phyloP scores from a whole-genome alignment of 30 jellyfish, hydroid and myxozoan species.

The Aurelia aurita region DNA sequence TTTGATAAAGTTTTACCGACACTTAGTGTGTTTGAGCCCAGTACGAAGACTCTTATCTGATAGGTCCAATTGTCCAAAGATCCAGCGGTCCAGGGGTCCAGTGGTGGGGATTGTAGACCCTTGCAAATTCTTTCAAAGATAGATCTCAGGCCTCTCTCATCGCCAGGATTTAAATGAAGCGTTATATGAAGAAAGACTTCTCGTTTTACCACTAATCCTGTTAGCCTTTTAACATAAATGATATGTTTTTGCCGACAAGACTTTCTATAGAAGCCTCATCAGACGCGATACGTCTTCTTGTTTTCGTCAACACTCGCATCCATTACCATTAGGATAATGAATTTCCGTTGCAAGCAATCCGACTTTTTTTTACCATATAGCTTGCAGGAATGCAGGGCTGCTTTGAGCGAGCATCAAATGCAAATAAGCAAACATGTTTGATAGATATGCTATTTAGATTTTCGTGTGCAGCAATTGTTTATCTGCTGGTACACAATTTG shows the following conservation, averaged over 20 bases:
- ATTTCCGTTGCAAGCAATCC: not conserved
- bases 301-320: slow-evolving; percentile 27
- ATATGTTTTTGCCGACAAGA: slow-evolving; percentile 60
- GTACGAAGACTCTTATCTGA: too few relatives aligned
- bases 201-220: slow-evolving; percentile 48
- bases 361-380: not conserved
- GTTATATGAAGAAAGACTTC: slow-evolving; percentile 49
- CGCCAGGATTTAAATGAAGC: slow-evolving; percentile 41
- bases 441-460: too few relatives aligned
- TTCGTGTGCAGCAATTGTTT: too few relatives aligned
- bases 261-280: slow-evolving; percentile 16
- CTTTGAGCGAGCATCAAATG: not conserved
- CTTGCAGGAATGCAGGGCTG: not conserved
- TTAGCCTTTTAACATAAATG: slow-evolving; percentile 60
- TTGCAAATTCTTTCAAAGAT: slow-evolving; percentile 4
- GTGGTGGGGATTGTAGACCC: too few relatives aligned
- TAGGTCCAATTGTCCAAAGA: too few relatives aligned
- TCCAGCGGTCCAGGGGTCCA: too few relatives aligned
- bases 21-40: too few relatives aligned
- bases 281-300: slow-evolving; percentile 5
- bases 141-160: slow-evolving; percentile 62
- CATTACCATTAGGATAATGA: slow-evolving; percentile 32
- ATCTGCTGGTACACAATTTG: too few relatives aligned
- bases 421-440: too few relatives aligned
- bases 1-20: too few relatives aligned